Conservation (phyloP, 2,797 vertebrate species). For the Sarcophilus harrisii region DNA sequence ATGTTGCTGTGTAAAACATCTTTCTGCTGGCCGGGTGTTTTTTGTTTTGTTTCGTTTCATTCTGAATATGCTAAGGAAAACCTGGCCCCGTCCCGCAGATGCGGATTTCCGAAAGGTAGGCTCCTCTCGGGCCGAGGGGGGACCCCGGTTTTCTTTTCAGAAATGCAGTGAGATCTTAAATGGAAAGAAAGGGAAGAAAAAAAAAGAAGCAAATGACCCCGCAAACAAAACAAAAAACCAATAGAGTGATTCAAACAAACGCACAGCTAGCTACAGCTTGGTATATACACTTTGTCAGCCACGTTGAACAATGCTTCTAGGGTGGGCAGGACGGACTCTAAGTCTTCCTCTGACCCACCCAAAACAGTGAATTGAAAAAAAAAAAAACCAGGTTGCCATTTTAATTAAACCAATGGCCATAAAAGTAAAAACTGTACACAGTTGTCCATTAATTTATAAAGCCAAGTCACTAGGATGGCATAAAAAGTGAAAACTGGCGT, state of each 20-base stretch:
- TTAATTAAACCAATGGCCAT: conserved; percentile 86
- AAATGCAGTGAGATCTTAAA: conserved; percentile 78
- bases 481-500: conserved; percentile 85
- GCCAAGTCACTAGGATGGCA: conserved; percentile 87
- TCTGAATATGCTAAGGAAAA: conserved; percentile 86
- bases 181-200: conserved; percentile 65
- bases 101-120: conserved; percentile 84
- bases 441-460: conserved; percentile 88
- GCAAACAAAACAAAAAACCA: conserved; percentile 75
- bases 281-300: conserved; percentile 87
- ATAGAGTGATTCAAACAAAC: conserved; percentile 84
- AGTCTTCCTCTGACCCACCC: conserved; percentile 65
- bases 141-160: conserved; percentile 80
- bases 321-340: conserved; percentile 71
- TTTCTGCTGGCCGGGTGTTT: conserved; percentile 73
- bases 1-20: conserved; percentile 76
- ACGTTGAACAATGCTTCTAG: conserved; percentile 81
- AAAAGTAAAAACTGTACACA: conserved; percentile 88
- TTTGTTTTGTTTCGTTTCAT: background rate
- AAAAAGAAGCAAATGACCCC: conserved; percentile 26
- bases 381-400: conserved; percentile 77
- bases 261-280: conserved; percentile 86
- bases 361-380: conserved; percentile 76
- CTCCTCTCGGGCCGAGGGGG: conserved; percentile 84
- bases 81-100: conserved; percentile 88